These are phyloP conservation scores for Phyllotreta striolata DNA, from an alignment of 2,888 invertebrate genomes.

Conservation along the genomic window DNA sequence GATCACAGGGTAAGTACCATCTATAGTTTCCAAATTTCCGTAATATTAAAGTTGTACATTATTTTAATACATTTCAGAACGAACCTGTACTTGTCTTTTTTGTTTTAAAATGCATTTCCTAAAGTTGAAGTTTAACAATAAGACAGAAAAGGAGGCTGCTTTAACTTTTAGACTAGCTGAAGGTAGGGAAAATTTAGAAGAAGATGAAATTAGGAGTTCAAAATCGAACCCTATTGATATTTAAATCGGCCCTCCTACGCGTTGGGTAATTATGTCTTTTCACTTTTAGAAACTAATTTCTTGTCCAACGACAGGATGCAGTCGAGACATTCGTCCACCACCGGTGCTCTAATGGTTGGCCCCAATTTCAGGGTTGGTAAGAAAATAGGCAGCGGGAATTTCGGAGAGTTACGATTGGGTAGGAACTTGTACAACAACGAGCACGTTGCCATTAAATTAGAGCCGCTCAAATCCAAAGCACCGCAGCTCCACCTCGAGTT, in stretches of 20 bases:
- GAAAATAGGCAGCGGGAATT: constrained; percentile 99
- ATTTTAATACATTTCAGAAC: constrained; percentile 37
- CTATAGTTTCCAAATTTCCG: neutral
- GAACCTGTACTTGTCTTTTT: constrained; percentile 35
- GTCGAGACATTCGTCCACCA: constrained; percentile 83
- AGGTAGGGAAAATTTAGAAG: constrained; percentile 35
- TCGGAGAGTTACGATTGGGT: constrained; percentile 98
- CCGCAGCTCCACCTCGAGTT: constrained; percentile 99
- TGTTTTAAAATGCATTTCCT: constrained; percentile 48
- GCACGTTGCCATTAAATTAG: constrained; percentile 99
- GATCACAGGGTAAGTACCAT: constrained; percentile 17
- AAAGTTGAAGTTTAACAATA: constrained; percentile 46
- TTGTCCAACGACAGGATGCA: constrained; percentile 66
- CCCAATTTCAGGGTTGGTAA: constrained; percentile 99
- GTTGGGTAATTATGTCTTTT: constrained; percentile 43
- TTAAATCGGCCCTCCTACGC: constrained; percentile 37
- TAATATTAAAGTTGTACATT: neutral
- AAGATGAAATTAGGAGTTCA: constrained; percentile 45
- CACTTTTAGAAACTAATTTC: constrained; percentile 43
- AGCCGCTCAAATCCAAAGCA: constrained; percentile 99
- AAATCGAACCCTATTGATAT: constrained; percentile 1
- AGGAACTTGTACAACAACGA: constrained; percentile 99
- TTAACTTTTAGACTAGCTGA: constrained; percentile 24
- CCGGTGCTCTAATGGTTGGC: constrained; percentile 97
- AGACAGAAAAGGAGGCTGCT: constrained; percentile 37